Evolutionary conservation across 2,888 invertebrate species (phyloP).

Genomic region (Troilus luridus): DNA sequence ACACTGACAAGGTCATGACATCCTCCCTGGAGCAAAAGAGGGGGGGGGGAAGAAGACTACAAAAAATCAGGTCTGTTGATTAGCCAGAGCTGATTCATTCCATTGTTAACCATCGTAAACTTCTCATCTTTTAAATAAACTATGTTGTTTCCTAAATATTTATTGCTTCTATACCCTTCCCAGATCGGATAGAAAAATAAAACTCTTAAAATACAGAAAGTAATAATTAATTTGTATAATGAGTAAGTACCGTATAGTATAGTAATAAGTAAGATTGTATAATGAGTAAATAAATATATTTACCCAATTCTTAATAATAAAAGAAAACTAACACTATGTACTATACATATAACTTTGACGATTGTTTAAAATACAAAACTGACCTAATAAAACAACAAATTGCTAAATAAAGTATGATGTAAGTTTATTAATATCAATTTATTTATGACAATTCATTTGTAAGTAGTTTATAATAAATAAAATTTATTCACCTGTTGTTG

Average conservation of each 20-base stretch:
- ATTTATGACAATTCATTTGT: no score
- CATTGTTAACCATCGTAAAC: constrained; percentile 31
- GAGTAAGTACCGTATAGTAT: neutral
- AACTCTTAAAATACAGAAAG: neutral
- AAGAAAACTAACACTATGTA: no score
- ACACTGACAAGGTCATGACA: constrained; percentile 36
- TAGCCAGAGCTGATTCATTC: constrained; percentile 32
- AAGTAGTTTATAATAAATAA: no score
- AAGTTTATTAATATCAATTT: neutral
- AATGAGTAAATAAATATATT: no score
- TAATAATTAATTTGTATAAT: neutral
- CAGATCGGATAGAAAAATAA: neutral
- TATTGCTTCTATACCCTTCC: neutral
- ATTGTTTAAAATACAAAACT: no score
- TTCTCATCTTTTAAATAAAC: constrained; percentile 38
- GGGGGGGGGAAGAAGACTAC: neutral
- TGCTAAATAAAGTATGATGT: neutral
- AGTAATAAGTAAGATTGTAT: no score
- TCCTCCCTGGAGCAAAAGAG: constrained; percentile 46
- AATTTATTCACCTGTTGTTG: neutral
- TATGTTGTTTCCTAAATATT: neutral
- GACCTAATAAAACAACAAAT: no score
- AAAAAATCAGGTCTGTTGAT: constrained; percentile 51
- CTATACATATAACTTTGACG: no score
- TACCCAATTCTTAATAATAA: no score